Conservation (phyloP, 2,113 vertebrate species). For the Malurus melanocephalus region DNA sequence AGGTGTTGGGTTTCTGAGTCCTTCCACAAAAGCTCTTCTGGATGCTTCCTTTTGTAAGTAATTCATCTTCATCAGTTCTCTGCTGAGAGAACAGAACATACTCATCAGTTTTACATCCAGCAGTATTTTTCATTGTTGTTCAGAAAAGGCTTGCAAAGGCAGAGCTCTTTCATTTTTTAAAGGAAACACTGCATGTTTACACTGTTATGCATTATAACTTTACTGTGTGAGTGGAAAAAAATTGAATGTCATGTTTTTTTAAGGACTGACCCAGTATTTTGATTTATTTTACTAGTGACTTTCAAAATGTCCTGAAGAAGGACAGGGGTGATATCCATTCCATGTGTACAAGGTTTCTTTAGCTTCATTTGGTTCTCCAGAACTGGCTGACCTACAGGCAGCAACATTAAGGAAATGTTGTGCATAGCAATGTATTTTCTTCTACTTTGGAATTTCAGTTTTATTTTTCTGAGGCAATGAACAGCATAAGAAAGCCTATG, state of each 20-base stretch:
- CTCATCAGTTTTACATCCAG: conserved; percentile 66
- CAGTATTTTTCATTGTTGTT: conserved; percentile 64
- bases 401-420: background rate
- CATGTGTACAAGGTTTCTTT: background rate
- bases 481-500: fast-evolving
- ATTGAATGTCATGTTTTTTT: conserved; percentile 45
- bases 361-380: background rate
- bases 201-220: conserved; percentile 63
- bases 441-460: background rate
- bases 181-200: conserved; percentile 61
- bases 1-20: background rate
- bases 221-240: conserved; percentile 15
- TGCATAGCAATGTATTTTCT: background rate
- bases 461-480: background rate
- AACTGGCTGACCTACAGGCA: background rate
- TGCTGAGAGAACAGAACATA: conserved; percentile 56
- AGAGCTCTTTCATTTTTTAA: conserved; percentile 62
- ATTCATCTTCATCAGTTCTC: conserved; percentile 66
- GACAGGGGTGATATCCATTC: background rate
- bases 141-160: conserved; percentile 62
- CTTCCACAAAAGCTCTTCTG: background rate
- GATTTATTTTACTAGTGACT: conserved; percentile 41
- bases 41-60: conserved; percentile 35
- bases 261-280: conserved; percentile 39
- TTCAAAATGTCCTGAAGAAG: conserved; percentile 44